phyloP scores from a whole-genome alignment of 2,797 vertebrate genomes.

The Leptodactylus fallax region DNA sequence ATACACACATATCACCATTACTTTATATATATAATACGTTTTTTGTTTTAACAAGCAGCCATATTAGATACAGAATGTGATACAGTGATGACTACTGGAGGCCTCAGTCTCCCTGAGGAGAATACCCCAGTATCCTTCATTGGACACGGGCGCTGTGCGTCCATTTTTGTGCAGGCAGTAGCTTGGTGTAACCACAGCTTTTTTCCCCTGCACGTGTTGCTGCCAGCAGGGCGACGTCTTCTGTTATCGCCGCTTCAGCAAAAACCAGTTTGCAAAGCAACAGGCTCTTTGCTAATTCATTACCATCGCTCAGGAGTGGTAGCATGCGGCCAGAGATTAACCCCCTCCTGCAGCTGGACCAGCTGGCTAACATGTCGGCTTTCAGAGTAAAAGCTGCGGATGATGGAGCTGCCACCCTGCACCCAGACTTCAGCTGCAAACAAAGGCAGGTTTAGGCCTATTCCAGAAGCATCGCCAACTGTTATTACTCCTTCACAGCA shows the following conservation, averaged over 20 bases:
- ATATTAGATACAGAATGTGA: background rate
- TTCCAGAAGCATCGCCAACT: slow-evolving; percentile 35
- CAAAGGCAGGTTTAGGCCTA: slow-evolving; percentile 10
- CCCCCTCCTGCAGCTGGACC: slow-evolving; percentile 58
- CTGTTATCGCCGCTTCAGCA: slow-evolving; percentile 49
- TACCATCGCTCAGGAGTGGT: slow-evolving; percentile 47
- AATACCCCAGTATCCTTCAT: background rate
- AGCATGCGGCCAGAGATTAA: slow-evolving; percentile 48
- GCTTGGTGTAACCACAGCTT: background rate
- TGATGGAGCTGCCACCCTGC: slow-evolving; percentile 31
- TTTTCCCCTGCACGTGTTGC: slow-evolving; percentile 15
- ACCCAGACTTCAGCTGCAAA: background rate
- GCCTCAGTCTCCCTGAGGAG: too few species aligned
- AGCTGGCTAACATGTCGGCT: slow-evolving; percentile 51
- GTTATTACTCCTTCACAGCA: slow-evolving; percentile 21
- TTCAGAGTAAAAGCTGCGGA: slow-evolving; percentile 48
- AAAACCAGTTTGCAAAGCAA: slow-evolving; percentile 63
- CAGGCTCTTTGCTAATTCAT: slow-evolving; percentile 60
- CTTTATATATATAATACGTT: background rate
- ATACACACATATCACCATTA: too few species aligned
- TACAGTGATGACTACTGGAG: too few species aligned
- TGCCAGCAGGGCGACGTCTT: background rate
- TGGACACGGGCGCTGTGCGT: too few species aligned
- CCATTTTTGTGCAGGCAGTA: too few species aligned
- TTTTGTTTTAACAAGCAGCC: background rate